A percentile compares a stretch with the other conserved stretches of the same genome.
Evolutionary conservation across 2,888 invertebrate genomes (phyloP).

Genomic region (Cyaniris semiargus): DNA sequence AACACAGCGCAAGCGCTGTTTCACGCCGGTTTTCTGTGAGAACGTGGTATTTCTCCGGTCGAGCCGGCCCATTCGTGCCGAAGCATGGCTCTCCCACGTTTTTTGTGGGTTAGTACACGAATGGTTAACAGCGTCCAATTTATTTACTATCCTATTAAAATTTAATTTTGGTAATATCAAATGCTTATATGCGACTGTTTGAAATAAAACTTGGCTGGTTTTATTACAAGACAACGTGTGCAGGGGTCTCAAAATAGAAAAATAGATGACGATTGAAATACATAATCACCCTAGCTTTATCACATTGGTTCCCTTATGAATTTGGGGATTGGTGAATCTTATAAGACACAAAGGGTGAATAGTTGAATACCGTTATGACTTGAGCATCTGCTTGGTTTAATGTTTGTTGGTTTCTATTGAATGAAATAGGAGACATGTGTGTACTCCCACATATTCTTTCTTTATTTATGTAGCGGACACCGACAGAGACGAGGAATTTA

Average conservation of each 20-base stretch:
- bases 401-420: not conserved
- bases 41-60: too few species aligned
- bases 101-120: too few species aligned
- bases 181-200: not conserved
- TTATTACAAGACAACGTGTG: not conserved
- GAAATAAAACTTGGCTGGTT: not conserved
- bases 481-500: not conserved
- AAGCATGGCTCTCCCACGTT: too few species aligned
- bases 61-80: too few species aligned
- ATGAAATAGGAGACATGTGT: not conserved
- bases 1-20: too few species aligned
- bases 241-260: conserved; percentile 11
- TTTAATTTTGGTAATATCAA: not conserved
- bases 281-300: conserved; percentile 10
- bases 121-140: too few species aligned
- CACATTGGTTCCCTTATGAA: not conserved
- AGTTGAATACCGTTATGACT: conserved; percentile 24
- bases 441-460: not conserved
- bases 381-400: conserved; percentile 21
- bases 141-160: not conserved
- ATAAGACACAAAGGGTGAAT: conserved; percentile 26
- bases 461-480: not conserved
- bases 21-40: too few species aligned
- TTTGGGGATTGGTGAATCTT: conserved; percentile 24
- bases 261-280: conserved; percentile 9